Conservation (phyloP, 2,113 vertebrate genomes). For the Otis tarda region DNA sequence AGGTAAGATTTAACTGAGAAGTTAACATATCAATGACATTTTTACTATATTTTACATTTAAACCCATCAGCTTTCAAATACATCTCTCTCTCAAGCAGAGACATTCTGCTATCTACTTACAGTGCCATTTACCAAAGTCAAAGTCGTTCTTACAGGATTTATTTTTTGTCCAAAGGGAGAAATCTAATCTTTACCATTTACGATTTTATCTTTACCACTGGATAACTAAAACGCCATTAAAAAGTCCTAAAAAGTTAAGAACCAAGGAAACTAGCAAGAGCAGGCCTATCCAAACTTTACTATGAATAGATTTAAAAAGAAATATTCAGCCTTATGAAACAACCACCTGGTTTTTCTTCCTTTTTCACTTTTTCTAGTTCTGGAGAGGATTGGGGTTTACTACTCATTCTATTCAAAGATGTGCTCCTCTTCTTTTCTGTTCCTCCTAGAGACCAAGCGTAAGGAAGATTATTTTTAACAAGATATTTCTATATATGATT, state of each 20-base stretch:
- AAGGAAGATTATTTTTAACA: conserved; percentile 61
- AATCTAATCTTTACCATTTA: neutral
- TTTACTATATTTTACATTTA: neutral
- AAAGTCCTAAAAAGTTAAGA: neutral
- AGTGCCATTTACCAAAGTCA: neutral
- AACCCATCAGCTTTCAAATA: neutral
- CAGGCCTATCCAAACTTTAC: neutral
- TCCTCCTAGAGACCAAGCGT: conserved; percentile 79
- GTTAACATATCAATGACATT: neutral
- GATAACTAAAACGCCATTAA: neutral
- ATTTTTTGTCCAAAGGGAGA: neutral
- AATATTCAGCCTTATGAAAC: conserved; percentile 18
- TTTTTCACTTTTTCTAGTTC: conserved; percentile 81
- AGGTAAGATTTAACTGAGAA: neutral
- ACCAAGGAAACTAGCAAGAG: neutral
- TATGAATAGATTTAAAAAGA: neutral
- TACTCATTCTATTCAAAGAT: conserved; percentile 85
- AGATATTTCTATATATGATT: neutral
- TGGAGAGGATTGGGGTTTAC: conserved; percentile 73
- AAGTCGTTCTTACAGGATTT: neutral
- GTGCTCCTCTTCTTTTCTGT: conserved; percentile 86
- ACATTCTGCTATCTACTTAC: neutral
- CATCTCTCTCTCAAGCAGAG: neutral
- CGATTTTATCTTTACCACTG: neutral
- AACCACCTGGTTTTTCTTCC: conserved; percentile 84